Percentiles rank a stretch among this genome's conserved stretches.
These are phyloP conservation scores for Cyrtodaria siliqua DNA, from an alignment of 2,888 invertebrate genomes.

Conservation along the genomic window DNA sequence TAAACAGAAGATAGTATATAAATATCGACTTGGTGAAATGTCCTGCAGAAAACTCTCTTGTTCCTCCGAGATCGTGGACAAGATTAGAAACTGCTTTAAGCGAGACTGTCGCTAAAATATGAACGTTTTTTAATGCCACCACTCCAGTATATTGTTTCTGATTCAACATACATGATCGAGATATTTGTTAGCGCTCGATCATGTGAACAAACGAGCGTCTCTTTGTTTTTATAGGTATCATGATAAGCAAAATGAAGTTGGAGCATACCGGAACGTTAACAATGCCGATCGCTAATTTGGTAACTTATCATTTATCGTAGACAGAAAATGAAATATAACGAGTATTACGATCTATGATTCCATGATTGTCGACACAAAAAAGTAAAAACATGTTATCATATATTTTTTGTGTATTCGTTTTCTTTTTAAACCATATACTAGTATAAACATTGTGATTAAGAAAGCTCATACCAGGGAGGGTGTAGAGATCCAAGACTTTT, in stretches of 20 bases:
- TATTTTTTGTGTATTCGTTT: too few relatives aligned
- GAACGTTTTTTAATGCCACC: slow-evolving; percentile 13
- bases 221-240: slow-evolving; percentile 14
- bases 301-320: too few relatives aligned
- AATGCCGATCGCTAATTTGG: too few relatives aligned
- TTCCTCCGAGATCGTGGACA: slow-evolving; percentile 42
- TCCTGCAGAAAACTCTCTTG: slow-evolving; percentile 57
- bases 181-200: slow-evolving; percentile 9
- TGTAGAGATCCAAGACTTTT: too few relatives aligned
- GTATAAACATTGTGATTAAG: too few relatives aligned
- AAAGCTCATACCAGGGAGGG: too few relatives aligned
- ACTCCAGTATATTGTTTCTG: slow-evolving; percentile 20
- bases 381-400: too few relatives aligned
- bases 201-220: slow-evolving; percentile 10
- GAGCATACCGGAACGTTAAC: too few relatives aligned
- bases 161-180: slow-evolving; percentile 17
- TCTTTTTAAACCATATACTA: too few relatives aligned
- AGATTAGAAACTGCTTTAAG: slow-evolving; percentile 37
- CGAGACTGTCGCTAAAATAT: slow-evolving; percentile 32
- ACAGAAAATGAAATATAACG: too few relatives aligned
- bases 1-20: slow-evolving; percentile 56
- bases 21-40: slow-evolving; percentile 55
- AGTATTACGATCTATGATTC: too few relatives aligned
- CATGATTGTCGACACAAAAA: too few relatives aligned
- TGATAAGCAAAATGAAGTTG: slow-evolving; percentile 1